These are phyloP conservation scores for Trachythela sp. DNA, from an alignment of 64 coral and sea anemone species.

Conservation along the genomic window DNA sequence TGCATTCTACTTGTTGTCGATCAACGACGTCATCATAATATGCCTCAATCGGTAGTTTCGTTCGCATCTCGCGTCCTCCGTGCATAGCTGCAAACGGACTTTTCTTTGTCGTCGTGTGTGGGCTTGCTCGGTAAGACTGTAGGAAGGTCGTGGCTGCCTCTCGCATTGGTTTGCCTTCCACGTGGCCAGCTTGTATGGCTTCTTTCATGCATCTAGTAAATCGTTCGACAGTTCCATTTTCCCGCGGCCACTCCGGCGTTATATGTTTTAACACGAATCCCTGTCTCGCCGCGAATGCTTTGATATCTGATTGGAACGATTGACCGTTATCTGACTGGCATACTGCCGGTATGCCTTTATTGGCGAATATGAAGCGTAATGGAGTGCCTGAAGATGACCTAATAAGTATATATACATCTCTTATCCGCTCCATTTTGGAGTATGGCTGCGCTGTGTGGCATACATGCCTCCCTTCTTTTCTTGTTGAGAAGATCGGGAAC, in stretches of 20 bases:
- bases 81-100: conserved; percentile 10
- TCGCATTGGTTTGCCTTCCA: background rate
- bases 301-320: background rate
- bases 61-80: background rate
- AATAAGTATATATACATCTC: too few relatives aligned
- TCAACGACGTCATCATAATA: background rate
- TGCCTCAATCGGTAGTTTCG: background rate
- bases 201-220: background rate
- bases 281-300: background rate
- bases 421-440: too few relatives aligned
- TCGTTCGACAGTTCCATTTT: conserved; percentile 4
- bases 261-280: background rate
- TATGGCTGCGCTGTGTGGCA: too few relatives aligned
- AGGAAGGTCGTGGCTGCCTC: background rate
- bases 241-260: background rate
- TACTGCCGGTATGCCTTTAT: background rate
- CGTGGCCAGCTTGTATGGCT: too few relatives aligned
- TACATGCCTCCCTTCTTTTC: too few relatives aligned
- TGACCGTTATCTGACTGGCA: background rate
- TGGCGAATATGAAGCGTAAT: background rate
- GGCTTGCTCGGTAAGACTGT: conserved; percentile 9
- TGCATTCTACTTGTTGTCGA: conserved; percentile 7
- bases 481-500: too few relatives aligned
- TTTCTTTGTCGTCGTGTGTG: conserved; percentile 8
- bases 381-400: too few relatives aligned